phyloP scores from a whole-genome alignment of 2,113 vertebrate genomes.

The Columbina picui region DNA sequence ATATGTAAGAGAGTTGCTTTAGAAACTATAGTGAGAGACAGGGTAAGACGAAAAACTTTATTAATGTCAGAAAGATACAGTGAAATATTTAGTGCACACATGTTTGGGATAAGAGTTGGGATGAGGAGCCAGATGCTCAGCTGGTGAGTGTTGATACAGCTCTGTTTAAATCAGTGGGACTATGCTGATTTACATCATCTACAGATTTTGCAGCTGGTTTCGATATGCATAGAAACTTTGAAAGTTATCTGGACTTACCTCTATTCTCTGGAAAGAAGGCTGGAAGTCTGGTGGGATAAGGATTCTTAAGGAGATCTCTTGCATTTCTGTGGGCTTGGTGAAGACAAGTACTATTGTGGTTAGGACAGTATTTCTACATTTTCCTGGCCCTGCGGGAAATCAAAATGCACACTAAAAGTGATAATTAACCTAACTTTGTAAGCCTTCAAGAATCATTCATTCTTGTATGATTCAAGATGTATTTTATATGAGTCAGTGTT shows the following conservation, averaged over 20 bases:
- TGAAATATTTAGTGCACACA: slow-evolving; percentile 56
- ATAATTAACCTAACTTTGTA: slow-evolving; percentile 60
- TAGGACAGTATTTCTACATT: slow-evolving; percentile 65
- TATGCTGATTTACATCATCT: slow-evolving; percentile 46
- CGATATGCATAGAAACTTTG: neutral
- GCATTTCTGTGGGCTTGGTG: slow-evolving; percentile 37
- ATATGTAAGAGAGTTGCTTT: slow-evolving; percentile 32
- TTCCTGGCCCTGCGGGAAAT: slow-evolving; percentile 63
- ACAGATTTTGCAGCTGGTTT: slow-evolving; percentile 52
- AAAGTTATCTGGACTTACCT: slow-evolving; percentile 4
- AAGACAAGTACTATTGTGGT: slow-evolving; percentile 38
- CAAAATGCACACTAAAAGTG: slow-evolving; percentile 51
- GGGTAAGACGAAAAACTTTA: slow-evolving; percentile 32
- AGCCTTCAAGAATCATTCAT: slow-evolving; percentile 40
- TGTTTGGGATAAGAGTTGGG: slow-evolving; percentile 50
- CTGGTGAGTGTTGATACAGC: slow-evolving; percentile 49
- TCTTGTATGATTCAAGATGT: slow-evolving; percentile 34
- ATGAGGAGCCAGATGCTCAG: slow-evolving; percentile 57
- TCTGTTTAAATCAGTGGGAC: slow-evolving; percentile 33
- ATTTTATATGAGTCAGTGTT: slow-evolving; percentile 54
- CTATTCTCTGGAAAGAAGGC: slow-evolving; percentile 56
- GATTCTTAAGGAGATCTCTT: slow-evolving; percentile 45
- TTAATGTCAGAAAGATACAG: slow-evolving; percentile 48
- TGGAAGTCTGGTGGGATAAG: slow-evolving; percentile 49
- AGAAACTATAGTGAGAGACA: slow-evolving; percentile 11